Evolutionary conservation across 2,797 vertebrate genomes (phyloP).

Genomic region (Sternarchorhynchus goeldii): DNA sequence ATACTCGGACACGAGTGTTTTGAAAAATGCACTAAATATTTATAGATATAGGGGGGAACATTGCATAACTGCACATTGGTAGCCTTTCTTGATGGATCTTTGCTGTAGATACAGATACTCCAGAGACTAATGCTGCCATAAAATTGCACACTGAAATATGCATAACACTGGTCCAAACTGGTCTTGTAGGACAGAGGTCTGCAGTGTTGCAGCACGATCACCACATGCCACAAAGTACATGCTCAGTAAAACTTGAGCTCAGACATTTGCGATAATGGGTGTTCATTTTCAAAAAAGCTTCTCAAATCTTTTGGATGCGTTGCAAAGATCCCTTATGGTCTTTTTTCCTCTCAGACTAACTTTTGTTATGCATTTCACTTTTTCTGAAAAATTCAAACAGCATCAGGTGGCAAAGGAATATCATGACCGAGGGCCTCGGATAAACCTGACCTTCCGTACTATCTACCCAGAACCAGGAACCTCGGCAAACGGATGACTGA

Average conservation of each 20-base stretch:
- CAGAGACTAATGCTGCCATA: slow-evolving; percentile 6
- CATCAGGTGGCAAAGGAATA: slow-evolving; percentile 96
- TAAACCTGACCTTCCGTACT: slow-evolving; percentile 94
- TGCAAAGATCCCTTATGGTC: not conserved
- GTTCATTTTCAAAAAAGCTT: too few species aligned
- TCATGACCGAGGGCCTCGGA: slow-evolving; percentile 86
- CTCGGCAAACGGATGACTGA: slow-evolving; percentile 19
- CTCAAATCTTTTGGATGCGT: not conserved
- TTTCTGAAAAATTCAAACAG: slow-evolving; percentile 65
- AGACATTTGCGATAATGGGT: not conserved
- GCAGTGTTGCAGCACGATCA: not conserved
- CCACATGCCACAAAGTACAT: not conserved
- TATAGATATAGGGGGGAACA: slow-evolving; percentile 15
- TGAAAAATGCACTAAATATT: slow-evolving; percentile 45
- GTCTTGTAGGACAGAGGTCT: not conserved
- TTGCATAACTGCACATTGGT: slow-evolving; percentile 25
- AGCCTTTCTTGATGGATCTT: not conserved
- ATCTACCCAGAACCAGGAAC: slow-evolving; percentile 74
- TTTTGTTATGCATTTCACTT: not conserved
- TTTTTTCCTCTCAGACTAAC: not conserved
- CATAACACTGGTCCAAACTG: slow-evolving; percentile 3
- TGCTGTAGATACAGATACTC: slow-evolving; percentile 7
- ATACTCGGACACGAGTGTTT: slow-evolving; percentile 23
- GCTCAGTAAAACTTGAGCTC: not conserved
- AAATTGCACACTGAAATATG: slow-evolving; percentile 1